Evolutionary conservation across 2,888 invertebrate species (phyloP), one percentile per base, ranked within the genome.

Genomic region (Tyria jacobaeae): DNA sequence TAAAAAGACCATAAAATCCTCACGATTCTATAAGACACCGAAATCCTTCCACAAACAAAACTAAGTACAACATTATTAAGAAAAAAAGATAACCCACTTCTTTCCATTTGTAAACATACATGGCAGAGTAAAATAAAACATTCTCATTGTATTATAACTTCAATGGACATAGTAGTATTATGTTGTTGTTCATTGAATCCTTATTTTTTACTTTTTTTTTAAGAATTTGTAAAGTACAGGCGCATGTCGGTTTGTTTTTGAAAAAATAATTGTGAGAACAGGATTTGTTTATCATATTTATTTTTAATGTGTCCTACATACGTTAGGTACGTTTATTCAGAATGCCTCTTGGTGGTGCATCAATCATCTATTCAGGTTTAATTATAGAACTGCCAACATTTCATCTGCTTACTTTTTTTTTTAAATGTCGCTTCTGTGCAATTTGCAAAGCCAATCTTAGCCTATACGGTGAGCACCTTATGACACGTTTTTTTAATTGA

Each of bases 1-100:
- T 78, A 63, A 68, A 75, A 73, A 66, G 64, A 69, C 72, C 70
- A 68, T 81, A 80, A 80, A 81, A 74, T 54, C 59, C 67, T 68
- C 65, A 68, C 48, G 56, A 66, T 71, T 68, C 55, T 66, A 64
- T 67, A 48, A 56, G 68, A 68, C 57, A 44, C 52, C 47, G 44
- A 53, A 73, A 73, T 67, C 71, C 64, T 70, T 64, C 39, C 0
- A 64, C 63, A 63, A 73, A 75, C 73, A 68, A 21, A 27, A 15
- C 53, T 35, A 17, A 50, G 69, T 52, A 58, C 51, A 58, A 67
- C 70, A 62, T 39, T 74, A 74, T 54, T 35, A 24, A 37, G 59
- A 21, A 49, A 74, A 67, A 66, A 48, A 1, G n/a, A 41, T 71
- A 71, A 60, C 62, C 37, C 41, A 66, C 57, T 50, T 57, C 7